Evolutionary conservation across 1,140 invertebrate genomes (phyloP).

Genomic region (Maconellicoccus hirsutus): DNA sequence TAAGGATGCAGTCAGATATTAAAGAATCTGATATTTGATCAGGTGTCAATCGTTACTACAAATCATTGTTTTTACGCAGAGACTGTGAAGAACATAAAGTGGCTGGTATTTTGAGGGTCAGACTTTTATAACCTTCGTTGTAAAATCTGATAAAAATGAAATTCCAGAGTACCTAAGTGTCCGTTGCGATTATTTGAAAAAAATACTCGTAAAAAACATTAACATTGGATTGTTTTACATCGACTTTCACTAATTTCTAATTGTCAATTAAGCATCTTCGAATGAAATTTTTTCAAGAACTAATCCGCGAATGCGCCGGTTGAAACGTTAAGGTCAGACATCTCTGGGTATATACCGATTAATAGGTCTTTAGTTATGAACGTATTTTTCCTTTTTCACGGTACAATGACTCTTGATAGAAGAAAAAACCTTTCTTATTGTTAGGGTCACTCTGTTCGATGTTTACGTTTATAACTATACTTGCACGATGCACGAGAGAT

Average conservation of each 20-base stretch:
- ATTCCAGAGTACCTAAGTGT: neutral
- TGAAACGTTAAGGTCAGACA: conserved; percentile 17
- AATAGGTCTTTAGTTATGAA: conserved; percentile 15
- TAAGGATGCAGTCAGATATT: too few species aligned
- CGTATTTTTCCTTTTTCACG: conserved; percentile 10
- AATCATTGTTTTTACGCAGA: neutral
- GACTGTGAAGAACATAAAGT: neutral
- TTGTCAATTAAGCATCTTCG: neutral
- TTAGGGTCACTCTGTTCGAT: neutral
- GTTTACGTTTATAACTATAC: neutral
- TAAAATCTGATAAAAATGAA: neutral
- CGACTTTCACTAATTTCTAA: conserved; percentile 2
- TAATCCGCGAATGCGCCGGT: neutral
- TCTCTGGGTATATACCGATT: conserved; percentile 17
- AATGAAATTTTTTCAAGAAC: neutral
- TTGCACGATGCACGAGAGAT: neutral
- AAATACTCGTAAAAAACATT: neutral
- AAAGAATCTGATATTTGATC: too few species aligned
- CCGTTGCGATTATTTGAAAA: neutral
- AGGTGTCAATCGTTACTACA: neutral
- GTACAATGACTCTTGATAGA: conserved; percentile 10
- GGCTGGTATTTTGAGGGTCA: neutral
- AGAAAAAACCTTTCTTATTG: neutral
- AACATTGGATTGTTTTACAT: neutral
- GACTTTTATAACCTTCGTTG: neutral